These are phyloP conservation scores for Serripes groenlandicus DNA, from an alignment of 2,888 invertebrate genomes.

Conservation along the genomic window DNA sequence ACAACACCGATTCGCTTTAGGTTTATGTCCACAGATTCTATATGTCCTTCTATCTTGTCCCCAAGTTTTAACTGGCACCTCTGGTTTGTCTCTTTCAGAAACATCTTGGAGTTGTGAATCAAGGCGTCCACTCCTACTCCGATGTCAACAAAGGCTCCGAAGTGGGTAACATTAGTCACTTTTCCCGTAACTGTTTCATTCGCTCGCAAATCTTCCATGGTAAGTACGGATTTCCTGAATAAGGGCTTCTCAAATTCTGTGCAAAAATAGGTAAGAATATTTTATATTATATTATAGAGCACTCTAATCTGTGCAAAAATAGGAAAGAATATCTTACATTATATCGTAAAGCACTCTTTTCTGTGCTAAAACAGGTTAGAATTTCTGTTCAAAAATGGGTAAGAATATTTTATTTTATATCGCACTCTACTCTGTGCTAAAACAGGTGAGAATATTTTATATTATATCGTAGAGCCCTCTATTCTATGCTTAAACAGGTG, in stretches of 20 bases:
- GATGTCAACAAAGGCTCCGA: constrained; percentile 95
- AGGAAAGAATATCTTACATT: no score
- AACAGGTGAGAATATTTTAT: no score
- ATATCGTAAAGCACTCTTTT: no score
- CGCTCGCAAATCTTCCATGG: constrained; percentile 89
- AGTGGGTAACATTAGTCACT: constrained; percentile 94
- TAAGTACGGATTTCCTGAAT: constrained; percentile 91
- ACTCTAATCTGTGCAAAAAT: no score
- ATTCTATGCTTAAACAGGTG: no score
- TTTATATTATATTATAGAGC: no score
- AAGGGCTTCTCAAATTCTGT: constrained; percentile 90
- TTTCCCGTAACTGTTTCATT: constrained; percentile 88
- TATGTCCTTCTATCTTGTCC: constrained; percentile 79
- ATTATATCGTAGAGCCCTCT: no score
- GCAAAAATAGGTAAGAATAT: constrained; percentile 47
- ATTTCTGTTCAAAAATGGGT: no score
- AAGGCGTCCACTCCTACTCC: constrained; percentile 86
- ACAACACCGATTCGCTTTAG: constrained; percentile 71
- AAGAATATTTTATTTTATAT: no score
- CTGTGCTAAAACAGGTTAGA: no score
- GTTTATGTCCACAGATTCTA: constrained; percentile 73
- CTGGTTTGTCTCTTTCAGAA: constrained; percentile 34
- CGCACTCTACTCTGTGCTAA: no score
- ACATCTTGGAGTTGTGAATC: constrained; percentile 86
- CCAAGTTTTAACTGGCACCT: constrained; percentile 76